Percentiles rank a stretch among this genome's conserved stretches.
These are phyloP conservation scores for Andrena trimmerana DNA, from an alignment of 2,888 invertebrate genomes.

Conservation along the genomic window DNA sequence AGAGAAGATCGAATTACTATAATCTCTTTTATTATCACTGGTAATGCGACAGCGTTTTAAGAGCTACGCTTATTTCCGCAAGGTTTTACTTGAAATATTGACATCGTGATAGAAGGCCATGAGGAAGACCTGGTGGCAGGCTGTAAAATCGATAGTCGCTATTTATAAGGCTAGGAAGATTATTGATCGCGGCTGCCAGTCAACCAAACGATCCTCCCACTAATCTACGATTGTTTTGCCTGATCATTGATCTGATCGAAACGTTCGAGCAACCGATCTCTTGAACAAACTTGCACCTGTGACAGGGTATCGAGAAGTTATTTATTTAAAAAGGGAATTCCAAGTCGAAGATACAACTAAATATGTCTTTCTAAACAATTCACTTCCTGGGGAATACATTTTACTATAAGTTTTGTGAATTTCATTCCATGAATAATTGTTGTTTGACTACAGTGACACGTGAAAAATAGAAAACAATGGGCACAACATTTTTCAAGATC, in stretches of 20 bases:
- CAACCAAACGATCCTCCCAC: slow-evolving; percentile 51
- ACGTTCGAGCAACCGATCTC: background rate
- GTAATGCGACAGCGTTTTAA: background rate
- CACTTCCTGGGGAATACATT: too few relatives aligned
- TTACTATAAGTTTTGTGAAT: too few relatives aligned
- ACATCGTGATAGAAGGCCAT: slow-evolving; percentile 13
- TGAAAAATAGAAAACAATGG: too few relatives aligned
- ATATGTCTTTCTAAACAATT: too few relatives aligned
- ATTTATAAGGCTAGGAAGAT: slow-evolving; percentile 65
- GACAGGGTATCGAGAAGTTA: background rate
- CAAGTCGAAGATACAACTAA: too few relatives aligned
- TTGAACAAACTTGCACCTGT: background rate
- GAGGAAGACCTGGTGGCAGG: slow-evolving; percentile 25
- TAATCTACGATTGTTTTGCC: slow-evolving; percentile 37
- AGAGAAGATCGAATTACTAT: background rate
- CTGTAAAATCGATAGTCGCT: slow-evolving; percentile 61
- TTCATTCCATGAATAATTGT: too few relatives aligned
- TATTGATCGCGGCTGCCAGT: slow-evolving; percentile 61
- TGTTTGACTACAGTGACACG: too few relatives aligned
- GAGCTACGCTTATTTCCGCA: slow-evolving; percentile 11
- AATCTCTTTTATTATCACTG: background rate
- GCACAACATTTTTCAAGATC: too few relatives aligned
- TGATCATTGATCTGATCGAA: slow-evolving; percentile 11
- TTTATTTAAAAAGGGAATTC: too few relatives aligned
- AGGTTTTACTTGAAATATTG: slow-evolving; percentile 41